These are phyloP conservation scores for Pangasianodon gigas DNA, from an alignment of 2,113 vertebrate genomes.

Conservation along the genomic window DNA sequence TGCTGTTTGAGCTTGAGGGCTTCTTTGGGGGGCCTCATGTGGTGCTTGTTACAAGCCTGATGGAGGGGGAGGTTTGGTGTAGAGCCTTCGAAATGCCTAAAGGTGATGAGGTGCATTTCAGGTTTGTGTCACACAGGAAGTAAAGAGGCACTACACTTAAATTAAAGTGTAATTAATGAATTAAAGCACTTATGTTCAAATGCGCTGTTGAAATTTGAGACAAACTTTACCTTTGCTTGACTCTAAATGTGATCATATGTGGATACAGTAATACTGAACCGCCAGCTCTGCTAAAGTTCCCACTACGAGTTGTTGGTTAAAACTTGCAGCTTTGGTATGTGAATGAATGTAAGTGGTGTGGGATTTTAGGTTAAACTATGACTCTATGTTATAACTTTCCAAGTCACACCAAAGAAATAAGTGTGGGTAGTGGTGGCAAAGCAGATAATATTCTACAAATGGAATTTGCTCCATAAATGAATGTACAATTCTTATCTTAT, in stretches of 20 bases:
- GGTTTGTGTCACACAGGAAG: constrained; percentile 68
- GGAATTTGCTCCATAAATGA: background rate
- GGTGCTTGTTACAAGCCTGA: constrained; percentile 88
- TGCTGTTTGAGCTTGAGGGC: constrained; percentile 81
- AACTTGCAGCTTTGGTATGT: background rate
- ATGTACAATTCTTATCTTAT: background rate
- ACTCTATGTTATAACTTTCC: background rate
- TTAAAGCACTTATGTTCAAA: constrained; percentile 29
- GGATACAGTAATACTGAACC: background rate
- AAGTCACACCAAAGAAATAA: constrained; percentile 2
- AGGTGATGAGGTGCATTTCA: constrained; percentile 33
- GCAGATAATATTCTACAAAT: background rate
- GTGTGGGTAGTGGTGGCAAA: background rate
- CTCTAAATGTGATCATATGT: constrained; percentile 21
- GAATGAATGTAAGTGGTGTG: background rate
- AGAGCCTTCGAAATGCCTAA: constrained; percentile 22
- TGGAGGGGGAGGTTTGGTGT: constrained; percentile 52
- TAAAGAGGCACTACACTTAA: background rate
- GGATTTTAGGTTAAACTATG: constrained; percentile 6
- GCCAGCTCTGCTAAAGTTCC: background rate
- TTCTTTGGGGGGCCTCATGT: constrained; percentile 84
- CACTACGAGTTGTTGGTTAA: background rate
- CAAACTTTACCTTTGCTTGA: background rate
- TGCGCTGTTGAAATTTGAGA: constrained; percentile 7
- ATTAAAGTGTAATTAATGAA: constrained; percentile 8